Evolutionary conservation across 2,888 invertebrate species (phyloP).

Genomic region (Caenorhabditis macrosperma): DNA sequence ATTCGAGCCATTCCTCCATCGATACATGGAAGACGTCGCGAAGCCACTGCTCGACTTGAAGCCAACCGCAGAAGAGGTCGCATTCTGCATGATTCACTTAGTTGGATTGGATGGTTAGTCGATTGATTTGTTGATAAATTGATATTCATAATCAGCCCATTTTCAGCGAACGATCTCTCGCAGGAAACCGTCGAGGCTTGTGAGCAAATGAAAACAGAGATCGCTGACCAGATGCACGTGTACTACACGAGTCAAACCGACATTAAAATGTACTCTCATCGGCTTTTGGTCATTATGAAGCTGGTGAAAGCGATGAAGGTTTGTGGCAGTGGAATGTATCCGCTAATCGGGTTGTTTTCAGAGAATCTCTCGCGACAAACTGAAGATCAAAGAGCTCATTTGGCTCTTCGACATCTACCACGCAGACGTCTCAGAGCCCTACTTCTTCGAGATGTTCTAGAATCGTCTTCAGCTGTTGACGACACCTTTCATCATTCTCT

Average conservation of each 20-base stretch:
- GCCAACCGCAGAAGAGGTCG: slow-evolving; percentile 37
- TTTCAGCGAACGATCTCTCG: slow-evolving; percentile 33
- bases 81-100: slow-evolving; percentile 47
- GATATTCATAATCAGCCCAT: background rate
- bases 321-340: too few relatives aligned
- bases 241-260: slow-evolving; percentile 50
- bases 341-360: background rate
- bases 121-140: background rate
- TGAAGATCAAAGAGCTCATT: slow-evolving; percentile 54
- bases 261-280: slow-evolving; percentile 49
- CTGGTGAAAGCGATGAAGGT: slow-evolving; percentile 47
- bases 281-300: slow-evolving; percentile 45
- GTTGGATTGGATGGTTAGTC: slow-evolving; percentile 30
- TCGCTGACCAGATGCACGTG: slow-evolving; percentile 49
- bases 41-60: slow-evolving; percentile 31
- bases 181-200: slow-evolving; percentile 23
- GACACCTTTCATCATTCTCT: background rate
- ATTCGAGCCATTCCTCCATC: slow-evolving; percentile 34
- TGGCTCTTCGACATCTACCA: slow-evolving; percentile 53
- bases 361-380: slow-evolving; percentile 47
- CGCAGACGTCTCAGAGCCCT: slow-evolving; percentile 51
- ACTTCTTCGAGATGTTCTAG: slow-evolving; percentile 56
- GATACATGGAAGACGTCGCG: slow-evolving; percentile 47
- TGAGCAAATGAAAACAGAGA: slow-evolving; percentile 38
- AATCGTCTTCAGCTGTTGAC: background rate